Evolutionary conservation across 2,113 vertebrate species (phyloP).

Genomic region (Oenanthe melanoleuca): DNA sequence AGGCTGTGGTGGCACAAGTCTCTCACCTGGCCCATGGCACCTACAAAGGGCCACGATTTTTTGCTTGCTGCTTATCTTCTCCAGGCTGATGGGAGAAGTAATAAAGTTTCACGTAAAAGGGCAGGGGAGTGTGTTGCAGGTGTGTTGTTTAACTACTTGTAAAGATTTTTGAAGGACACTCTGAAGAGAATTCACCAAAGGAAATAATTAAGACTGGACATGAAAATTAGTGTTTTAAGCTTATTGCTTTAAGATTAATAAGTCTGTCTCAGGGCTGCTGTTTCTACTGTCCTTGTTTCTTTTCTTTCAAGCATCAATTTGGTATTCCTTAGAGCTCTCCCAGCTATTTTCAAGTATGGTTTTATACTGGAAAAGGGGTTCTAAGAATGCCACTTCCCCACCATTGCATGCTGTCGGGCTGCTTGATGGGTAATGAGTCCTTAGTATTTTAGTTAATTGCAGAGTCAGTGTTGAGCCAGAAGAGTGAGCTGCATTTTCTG

Average conservation of each 20-base stretch:
- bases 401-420: neutral
- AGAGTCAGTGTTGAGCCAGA: neutral
- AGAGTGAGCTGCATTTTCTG: neutral
- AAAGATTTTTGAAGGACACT: neutral
- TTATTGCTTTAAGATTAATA: neutral
- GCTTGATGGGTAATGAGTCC: neutral
- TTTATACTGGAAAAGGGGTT: neutral
- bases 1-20: neutral
- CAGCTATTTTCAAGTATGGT: neutral
- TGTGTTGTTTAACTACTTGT: neutral
- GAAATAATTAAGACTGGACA: neutral
- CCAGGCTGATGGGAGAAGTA: neutral
- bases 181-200: neutral
- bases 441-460: slow-evolving; percentile 22
- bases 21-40: fast-evolving
- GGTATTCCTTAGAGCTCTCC: neutral
- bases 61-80: neutral
- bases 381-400: neutral
- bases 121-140: neutral
- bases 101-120: neutral
- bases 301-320: neutral
- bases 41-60: fast-evolving
- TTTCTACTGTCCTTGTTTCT: neutral
- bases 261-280: neutral
- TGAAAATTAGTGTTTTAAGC: neutral